Evolutionary conservation across 2,888 invertebrate species (phyloP).

Genomic region (Subacronicta megacephala): DNA sequence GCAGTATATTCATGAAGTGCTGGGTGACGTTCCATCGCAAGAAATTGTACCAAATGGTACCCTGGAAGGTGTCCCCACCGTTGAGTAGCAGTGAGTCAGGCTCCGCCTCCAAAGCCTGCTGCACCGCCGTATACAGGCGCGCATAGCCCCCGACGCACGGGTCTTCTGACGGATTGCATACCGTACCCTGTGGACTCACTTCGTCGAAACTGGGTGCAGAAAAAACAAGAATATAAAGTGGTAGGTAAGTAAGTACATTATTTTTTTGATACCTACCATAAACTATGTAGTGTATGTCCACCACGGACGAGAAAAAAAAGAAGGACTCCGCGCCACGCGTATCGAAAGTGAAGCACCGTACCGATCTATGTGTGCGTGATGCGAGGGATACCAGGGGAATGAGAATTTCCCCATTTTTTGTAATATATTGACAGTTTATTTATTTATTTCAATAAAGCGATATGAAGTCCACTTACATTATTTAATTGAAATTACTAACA

Average conservation of each 20-base stretch:
- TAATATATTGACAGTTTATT: no score
- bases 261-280: no score
- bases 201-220: slow-evolving; percentile 89
- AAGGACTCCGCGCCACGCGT: no score
- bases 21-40: slow-evolving; percentile 93
- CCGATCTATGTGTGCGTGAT: no score
- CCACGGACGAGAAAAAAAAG: no score
- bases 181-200: slow-evolving; percentile 87
- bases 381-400: no score
- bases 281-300: no score
- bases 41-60: slow-evolving; percentile 94
- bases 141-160: slow-evolving; percentile 93
- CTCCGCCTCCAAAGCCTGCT: slow-evolving; percentile 80
- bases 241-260: background rate
- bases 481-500: no score
- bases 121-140: slow-evolving; percentile 90
- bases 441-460: no score
- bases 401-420: no score
- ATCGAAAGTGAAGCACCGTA: no score
- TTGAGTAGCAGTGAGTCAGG: slow-evolving; percentile 91
- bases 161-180: slow-evolving; percentile 83
- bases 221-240: background rate
- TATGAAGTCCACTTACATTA: no score
- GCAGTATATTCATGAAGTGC: slow-evolving; percentile 93
- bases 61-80: slow-evolving; percentile 92